Evolutionary conservation across 2,888 invertebrate species (phyloP), one percentile per base, ranked within the genome.

Genomic region (Mimumesa dahlbomi): DNA sequence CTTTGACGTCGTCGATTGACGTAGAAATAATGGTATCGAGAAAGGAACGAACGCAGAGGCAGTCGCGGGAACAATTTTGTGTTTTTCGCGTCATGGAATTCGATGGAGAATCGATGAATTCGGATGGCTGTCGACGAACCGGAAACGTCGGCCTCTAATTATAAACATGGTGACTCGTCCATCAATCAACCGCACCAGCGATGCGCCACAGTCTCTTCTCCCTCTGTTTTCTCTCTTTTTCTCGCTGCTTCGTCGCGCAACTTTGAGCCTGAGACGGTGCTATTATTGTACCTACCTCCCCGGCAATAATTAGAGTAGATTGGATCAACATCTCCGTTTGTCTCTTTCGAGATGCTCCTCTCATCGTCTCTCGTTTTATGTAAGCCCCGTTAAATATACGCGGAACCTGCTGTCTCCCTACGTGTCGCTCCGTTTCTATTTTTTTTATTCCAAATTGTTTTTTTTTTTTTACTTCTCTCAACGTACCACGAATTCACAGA

Each of bases 101-200:
- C 34, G 25, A 50, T 52, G 38, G 22, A 36, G 29, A 72, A 73
- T 48, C 53, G 63, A 48, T 57, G 25, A 14, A 34, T 13, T 34
- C 22, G 46, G 21, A 21, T 11, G 38, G 11, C 22, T 34, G 52
- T 42, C 43, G 18, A 13, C 29, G 65, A 68, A 71, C 83, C 84
- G 85, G 86, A 86, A 86, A 84, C 81, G 81, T 75, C 77, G 75
- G 79, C 72, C 84, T 88, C 87, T 89, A 89, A 89, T 89, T 89
- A 88, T 87, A 87, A 88, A 85, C 87, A 83, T 84, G 82, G 85
- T 83, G 85, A 86, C 87, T 87, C 82, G 85, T 85, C 87, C 88
- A 86, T 89, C 88, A 87, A 88, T 88, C 88, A 88, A 86, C 65
- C 78, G 63, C 78, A 68, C 45, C 61, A 61, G 79, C 73, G 81